Percentiles rank a stretch among this genome's conserved stretches.
phyloP scores from a whole-genome alignment of 2,113 vertebrate genomes.

The Epinephelus fuscoguttatus region DNA sequence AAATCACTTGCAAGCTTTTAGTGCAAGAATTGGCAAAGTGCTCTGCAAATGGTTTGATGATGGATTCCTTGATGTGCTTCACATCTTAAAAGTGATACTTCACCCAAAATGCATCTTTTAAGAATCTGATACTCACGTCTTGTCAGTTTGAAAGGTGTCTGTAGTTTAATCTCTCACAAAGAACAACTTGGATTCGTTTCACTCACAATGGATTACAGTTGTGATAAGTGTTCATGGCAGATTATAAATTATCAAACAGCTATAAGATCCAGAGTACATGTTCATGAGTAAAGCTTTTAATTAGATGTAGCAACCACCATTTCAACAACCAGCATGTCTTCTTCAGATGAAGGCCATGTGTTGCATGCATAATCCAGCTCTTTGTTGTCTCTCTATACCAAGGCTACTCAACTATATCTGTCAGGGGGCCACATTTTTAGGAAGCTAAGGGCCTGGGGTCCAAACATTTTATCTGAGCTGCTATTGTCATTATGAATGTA shows the following conservation, averaged over 20 bases:
- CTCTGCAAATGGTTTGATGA: conserved; percentile 14
- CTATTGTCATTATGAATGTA: too few species aligned
- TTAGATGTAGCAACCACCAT: neutral
- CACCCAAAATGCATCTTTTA: neutral
- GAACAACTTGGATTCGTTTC: conserved; percentile 7
- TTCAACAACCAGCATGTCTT: neutral
- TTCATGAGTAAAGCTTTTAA: neutral
- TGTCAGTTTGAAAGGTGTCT: conserved; percentile 10
- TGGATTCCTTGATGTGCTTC: conserved; percentile 15
- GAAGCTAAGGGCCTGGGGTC: too few species aligned
- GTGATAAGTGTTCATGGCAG: neutral
- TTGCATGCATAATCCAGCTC: neutral
- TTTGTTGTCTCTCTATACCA: too few species aligned
- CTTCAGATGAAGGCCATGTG: neutral
- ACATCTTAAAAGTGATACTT: conserved; percentile 12
- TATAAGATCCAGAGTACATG: neutral
- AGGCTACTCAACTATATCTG: too few species aligned
- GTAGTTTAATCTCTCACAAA: neutral
- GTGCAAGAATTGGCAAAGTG: conserved; percentile 1
- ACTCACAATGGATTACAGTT: neutral
- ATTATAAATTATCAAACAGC: neutral
- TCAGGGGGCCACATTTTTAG: too few species aligned
- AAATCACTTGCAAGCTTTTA: conserved; percentile 25
- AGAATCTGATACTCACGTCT: conserved; percentile 5
- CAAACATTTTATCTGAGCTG: too few species aligned